Conservation (phyloP, 2,888 invertebrate genomes). For the Dicyrtoma fusca region DNA sequence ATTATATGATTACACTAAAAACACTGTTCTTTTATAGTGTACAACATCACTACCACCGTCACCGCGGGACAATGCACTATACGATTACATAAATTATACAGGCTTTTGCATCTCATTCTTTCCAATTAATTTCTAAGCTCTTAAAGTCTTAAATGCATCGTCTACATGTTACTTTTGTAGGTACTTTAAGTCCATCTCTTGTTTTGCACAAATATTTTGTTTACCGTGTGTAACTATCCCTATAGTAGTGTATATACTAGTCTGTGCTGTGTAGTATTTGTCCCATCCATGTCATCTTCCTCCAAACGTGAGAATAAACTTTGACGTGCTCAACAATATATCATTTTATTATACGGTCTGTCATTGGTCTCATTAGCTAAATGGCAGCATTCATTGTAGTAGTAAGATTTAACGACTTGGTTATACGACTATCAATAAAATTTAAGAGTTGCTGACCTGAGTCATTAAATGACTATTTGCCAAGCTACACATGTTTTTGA, state of each 20-base stretch:
- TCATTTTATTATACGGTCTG: background rate
- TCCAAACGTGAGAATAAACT: conserved; percentile 7
- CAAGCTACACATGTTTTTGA: too few species aligned
- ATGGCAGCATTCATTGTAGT: too few species aligned
- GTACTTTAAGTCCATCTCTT: too few species aligned
- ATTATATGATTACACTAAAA: conserved; percentile 33
- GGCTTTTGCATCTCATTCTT: background rate
- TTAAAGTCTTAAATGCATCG: too few species aligned
- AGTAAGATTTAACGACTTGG: background rate
- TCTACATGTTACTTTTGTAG: too few species aligned
- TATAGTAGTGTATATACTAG: too few species aligned
- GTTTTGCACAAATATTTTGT: too few species aligned
- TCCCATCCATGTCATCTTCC: background rate
- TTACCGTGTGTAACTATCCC: too few species aligned
- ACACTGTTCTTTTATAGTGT: conserved; percentile 19
- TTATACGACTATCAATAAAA: too few species aligned
- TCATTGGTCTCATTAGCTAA: conserved; percentile 4
- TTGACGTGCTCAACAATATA: conserved; percentile 4
- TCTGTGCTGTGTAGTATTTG: too few species aligned
- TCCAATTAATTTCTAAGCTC: conserved; percentile 24
- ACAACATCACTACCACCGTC: background rate
- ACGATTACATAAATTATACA: background rate
- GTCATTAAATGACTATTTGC: too few species aligned
- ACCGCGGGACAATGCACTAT: conserved; percentile 12
- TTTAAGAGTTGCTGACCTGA: too few species aligned